Conservation (phyloP, 2,888 invertebrate genomes). For the Agrenia bidenticulata region DNA sequence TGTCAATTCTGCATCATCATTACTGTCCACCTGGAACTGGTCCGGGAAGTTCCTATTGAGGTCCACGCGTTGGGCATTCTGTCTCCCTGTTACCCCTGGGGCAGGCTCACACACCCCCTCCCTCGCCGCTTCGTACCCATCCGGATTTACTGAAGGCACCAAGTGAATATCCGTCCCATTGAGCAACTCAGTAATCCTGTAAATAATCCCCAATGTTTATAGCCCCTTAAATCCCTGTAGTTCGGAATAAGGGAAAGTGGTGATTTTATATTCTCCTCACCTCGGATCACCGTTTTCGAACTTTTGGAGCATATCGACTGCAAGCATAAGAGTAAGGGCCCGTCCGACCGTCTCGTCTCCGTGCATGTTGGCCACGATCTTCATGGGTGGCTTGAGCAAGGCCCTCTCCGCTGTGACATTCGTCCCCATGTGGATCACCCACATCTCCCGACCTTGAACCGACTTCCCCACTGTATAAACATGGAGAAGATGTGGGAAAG, state of each 20-base stretch:
- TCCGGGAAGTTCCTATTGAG: constrained; percentile 92
- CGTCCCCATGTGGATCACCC: constrained; percentile 76
- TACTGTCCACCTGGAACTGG: constrained; percentile 66
- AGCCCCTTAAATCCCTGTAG: background rate
- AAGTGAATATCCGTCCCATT: constrained; percentile 88
- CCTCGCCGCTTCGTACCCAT: constrained; percentile 86
- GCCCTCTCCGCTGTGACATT: constrained; percentile 61
- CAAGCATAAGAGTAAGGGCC: constrained; percentile 77
- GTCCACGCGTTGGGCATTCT: constrained; percentile 78
- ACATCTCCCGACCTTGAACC: constrained; percentile 74
- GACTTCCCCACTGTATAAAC: constrained; percentile 80
- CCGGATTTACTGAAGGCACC: constrained; percentile 97
- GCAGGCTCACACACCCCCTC: constrained; percentile 78
- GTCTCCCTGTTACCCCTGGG: constrained; percentile 68
- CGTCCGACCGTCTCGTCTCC: constrained; percentile 90
- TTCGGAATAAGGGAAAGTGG: background rate
- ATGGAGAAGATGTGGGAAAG: constrained; percentile 70
- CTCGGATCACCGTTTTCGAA: constrained; percentile 40
- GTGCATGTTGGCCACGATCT: constrained; percentile 95
- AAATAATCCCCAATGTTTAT: background rate
- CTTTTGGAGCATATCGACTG: constrained; percentile 73
- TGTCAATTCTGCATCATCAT: constrained; percentile 54
- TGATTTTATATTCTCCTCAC: constrained; percentile 24
- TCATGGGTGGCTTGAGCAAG: constrained; percentile 80
- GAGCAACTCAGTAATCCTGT: constrained; percentile 70